Evolutionary conservation across 2,113 vertebrate genomes (phyloP).

Genomic region (Columba livia): DNA sequence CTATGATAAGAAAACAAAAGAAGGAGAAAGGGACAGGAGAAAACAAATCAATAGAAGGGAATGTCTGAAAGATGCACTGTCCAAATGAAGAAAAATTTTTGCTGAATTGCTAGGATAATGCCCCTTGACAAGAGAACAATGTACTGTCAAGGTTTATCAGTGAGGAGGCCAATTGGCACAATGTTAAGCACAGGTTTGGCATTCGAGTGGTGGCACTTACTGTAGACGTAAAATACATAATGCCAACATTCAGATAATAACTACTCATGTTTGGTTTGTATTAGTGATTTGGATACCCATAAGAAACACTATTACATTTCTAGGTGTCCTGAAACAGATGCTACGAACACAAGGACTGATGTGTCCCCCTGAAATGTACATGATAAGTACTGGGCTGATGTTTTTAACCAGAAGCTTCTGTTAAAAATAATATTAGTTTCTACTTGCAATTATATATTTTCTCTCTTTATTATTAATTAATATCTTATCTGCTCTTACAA

Average conservation of each 20-base stretch:
- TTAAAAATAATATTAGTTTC: neutral
- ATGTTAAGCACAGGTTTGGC: conserved; percentile 69
- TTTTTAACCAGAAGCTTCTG: neutral
- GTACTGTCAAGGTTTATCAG: conserved; percentile 74
- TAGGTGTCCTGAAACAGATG: neutral
- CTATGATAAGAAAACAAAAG: conserved; percentile 99
- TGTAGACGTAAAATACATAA: conserved; percentile 7
- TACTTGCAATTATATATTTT: neutral
- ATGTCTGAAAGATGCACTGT: conserved; percentile 81
- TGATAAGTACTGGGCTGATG: neutral
- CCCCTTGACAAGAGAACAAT: conserved; percentile 81
- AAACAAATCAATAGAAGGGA: conserved; percentile 92
- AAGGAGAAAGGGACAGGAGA: conserved; percentile 85
- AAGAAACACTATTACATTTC: neutral
- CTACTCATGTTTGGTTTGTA: neutral
- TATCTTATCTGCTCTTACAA: neutral
- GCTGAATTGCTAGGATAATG: conserved; percentile 79
- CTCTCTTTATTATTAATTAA: neutral
- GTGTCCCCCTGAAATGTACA: fast-evolving
- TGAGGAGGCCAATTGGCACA: conserved; percentile 59
- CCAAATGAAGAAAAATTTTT: conserved; percentile 79
- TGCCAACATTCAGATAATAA: conserved; percentile 27
- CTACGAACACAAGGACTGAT: neutral
- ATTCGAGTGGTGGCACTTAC: conserved; percentile 62
- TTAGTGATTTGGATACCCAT: neutral